Evolutionary conservation across 2,888 invertebrate genomes (phyloP).

Genomic region (Diadegma fenestrale): DNA sequence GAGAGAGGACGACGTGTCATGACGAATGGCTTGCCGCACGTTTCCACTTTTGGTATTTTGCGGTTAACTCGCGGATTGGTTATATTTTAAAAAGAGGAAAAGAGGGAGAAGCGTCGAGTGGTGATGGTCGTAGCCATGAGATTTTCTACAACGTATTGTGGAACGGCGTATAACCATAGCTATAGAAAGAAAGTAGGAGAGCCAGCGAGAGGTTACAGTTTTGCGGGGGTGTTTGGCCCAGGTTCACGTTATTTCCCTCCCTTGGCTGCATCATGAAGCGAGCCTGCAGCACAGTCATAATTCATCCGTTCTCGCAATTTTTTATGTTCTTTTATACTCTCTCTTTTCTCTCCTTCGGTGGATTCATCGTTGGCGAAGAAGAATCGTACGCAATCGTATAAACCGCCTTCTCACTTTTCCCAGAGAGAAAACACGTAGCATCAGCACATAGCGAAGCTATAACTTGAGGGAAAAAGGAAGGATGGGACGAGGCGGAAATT

Average conservation of each 20-base stretch:
- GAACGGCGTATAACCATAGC: constrained; percentile 1
- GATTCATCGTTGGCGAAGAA: constrained; percentile 45
- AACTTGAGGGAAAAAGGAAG: constrained; percentile 68
- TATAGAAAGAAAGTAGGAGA: background rate
- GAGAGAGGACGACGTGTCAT: constrained; percentile 75
- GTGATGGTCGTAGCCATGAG: constrained; percentile 67
- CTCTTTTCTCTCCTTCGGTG: constrained; percentile 35
- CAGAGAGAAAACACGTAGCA: constrained; percentile 36
- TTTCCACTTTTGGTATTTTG: constrained; percentile 74
- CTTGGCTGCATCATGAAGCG: constrained; percentile 34
- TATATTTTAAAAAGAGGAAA: constrained; percentile 70
- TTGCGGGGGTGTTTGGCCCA: constrained; percentile 25
- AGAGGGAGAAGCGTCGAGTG: constrained; percentile 58
- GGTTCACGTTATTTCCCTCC: constrained; percentile 45
- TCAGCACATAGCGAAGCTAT: constrained; percentile 63
- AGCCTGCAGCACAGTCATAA: constrained; percentile 67
- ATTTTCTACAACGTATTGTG: constrained; percentile 72
- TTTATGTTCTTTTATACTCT: constrained; percentile 29
- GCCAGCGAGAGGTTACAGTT: background rate
- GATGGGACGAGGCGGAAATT: constrained; percentile 34
- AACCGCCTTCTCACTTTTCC: constrained; percentile 50
- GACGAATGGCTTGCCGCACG: constrained; percentile 76
- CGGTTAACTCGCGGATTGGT: constrained; percentile 79
- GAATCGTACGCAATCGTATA: constrained; percentile 50
- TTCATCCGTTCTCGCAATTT: constrained; percentile 70